phyloP scores from a whole-genome alignment of 1,140 invertebrate species.

The Bombus confusus region DNA sequence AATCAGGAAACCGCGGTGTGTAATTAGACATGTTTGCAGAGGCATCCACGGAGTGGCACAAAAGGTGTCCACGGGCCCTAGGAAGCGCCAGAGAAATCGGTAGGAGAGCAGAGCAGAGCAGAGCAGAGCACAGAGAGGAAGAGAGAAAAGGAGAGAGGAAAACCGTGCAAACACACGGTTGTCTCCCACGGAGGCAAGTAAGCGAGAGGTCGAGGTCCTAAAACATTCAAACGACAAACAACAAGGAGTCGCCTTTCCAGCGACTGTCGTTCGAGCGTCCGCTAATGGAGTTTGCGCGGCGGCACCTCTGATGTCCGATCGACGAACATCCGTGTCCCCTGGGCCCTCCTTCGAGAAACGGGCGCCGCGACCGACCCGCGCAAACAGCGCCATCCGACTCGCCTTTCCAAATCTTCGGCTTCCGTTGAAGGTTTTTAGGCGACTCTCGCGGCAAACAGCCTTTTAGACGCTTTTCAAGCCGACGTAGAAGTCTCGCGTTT shows the following conservation, averaged over 20 bases:
- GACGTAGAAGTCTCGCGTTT: neutral
- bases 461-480: neutral
- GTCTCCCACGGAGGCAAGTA: slow-evolving; percentile 79
- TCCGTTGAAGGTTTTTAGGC: neutral
- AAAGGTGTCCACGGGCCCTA: slow-evolving; percentile 60
- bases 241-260: slow-evolving; percentile 70
- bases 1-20: slow-evolving; percentile 23
- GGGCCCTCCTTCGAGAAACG: slow-evolving; percentile 22
- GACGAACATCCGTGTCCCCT: slow-evolving; percentile 56
- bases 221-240: slow-evolving; percentile 82
- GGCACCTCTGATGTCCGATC: slow-evolving; percentile 79
- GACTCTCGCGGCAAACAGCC: neutral
- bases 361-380: neutral
- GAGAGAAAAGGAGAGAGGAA: neutral
- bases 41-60: slow-evolving; percentile 61
- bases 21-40: slow-evolving; percentile 63
- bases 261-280: slow-evolving; percentile 69
- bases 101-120: slow-evolving; percentile 21
- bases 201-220: slow-evolving; percentile 80
- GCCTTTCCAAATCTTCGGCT: neutral
- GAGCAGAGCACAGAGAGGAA: neutral
- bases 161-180: slow-evolving; percentile 66
- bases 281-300: slow-evolving; percentile 82
- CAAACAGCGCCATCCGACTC: slow-evolving; percentile 8
- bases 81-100: slow-evolving; percentile 25